These are phyloP conservation scores for Ichneumoninae sp. DNA, from an alignment of 2,888 invertebrate genomes.

Conservation along the genomic window DNA sequence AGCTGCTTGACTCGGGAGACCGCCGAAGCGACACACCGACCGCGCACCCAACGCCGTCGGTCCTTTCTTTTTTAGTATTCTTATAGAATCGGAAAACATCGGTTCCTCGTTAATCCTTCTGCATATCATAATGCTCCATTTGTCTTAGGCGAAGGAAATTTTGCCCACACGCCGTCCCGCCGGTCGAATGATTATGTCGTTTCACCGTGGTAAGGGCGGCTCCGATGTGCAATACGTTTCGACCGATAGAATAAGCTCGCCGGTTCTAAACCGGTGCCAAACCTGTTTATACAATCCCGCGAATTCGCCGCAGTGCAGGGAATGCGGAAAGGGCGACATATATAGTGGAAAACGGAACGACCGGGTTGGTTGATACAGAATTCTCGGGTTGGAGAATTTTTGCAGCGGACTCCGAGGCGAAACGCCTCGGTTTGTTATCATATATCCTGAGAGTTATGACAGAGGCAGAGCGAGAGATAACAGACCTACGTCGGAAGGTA, in stretches of 20 bases:
- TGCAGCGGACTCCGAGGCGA: constrained; percentile 26
- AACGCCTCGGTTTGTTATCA: constrained; percentile 57
- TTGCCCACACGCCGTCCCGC: constrained; percentile 20
- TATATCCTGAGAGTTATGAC: constrained; percentile 61
- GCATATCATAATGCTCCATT: constrained; percentile 5
- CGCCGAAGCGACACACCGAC: no score
- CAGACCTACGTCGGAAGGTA: constrained; percentile 16
- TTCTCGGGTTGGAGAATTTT: constrained; percentile 41
- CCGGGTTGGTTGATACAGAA: constrained; percentile 2
- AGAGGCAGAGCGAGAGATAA: constrained; percentile 55
- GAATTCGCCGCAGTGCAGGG: constrained; percentile 68
- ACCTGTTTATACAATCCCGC: constrained; percentile 66
- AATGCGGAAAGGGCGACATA: constrained; percentile 15
- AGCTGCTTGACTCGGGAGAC: no score
- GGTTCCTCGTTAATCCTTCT: not conserved
- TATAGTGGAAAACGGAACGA: constrained; percentile 11
- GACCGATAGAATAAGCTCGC: constrained; percentile 22
- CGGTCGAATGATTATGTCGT: constrained; percentile 21
- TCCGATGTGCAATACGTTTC: constrained; percentile 32
- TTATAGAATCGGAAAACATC: no score
- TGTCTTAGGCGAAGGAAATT: not conserved
- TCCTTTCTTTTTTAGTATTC: not conserved
- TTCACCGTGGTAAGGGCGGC: constrained; percentile 29
- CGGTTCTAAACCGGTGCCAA: constrained; percentile 65
- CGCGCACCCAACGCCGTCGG: no score